Evolutionary conservation across 2,113 vertebrate species (phyloP), one percentile per base, ranked within the genome.

Genomic region (Ctenomys sociabilis): DNA sequence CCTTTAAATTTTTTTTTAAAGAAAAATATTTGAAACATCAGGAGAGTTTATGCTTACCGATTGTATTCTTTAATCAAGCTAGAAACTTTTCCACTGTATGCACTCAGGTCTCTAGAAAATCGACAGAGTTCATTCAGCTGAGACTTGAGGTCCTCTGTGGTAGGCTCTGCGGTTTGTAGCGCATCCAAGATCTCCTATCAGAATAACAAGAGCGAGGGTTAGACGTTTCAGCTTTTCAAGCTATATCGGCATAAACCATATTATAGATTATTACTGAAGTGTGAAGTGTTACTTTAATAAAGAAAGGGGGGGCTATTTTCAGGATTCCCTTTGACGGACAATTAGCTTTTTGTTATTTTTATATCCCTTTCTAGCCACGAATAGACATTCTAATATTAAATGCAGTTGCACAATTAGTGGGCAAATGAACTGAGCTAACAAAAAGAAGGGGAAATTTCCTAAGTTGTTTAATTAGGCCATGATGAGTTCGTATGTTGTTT

Each of bases 1-100:
- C 32, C 45, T 80, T 80, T 21, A 21, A 37, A 37, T 10, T 37
- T 40, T 37, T 72, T 72, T 72, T 30, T 28, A 43, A 45, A 73
- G 24, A 19, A 75, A 90, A 59, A 30, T 45, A 89, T 61, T 81
- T 26, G 66, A 32, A 89, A 43, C 19, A 70, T 30, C 54, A 83
- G 0, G 63, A 57, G 17, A 16, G 32, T 52, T 88, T 88, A n/a
- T 88, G 45, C 94, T 97, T 98, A 99, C 99, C 99, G 99, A 98
- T 99, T 99, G 98, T 99, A 99, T 88, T 99, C 99, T 85, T 99
- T 99, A 98, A 99, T 99, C 82, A 99, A 97, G 7, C 98, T 98
- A 21, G 99, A 99, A 97, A 99, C 99, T 88, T 99, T 99, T 73
- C 99, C 98, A 54, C 99, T 99, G 84, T 99, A 99, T 43, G 98